phyloP scores from a whole-genome alignment of 2,888 invertebrate genomes.

The Spilarctia lutea region DNA sequence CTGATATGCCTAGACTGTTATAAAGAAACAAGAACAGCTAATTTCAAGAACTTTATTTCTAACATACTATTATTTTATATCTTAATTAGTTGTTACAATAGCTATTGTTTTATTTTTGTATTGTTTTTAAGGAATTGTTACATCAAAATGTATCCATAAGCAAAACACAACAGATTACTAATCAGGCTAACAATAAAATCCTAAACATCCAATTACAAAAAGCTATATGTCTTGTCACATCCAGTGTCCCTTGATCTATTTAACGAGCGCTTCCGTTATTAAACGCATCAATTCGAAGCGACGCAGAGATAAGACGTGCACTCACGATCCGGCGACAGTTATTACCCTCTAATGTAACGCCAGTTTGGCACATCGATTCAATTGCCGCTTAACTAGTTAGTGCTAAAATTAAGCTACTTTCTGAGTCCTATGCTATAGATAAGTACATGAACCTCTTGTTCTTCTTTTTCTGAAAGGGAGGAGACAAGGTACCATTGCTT shows the following conservation, averaged over 20 bases:
- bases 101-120: too few relatives aligned
- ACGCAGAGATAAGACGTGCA: conserved; percentile 75
- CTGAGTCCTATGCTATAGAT: background rate
- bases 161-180: background rate
- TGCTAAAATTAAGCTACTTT: conserved; percentile 42
- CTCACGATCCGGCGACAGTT: conserved; percentile 74
- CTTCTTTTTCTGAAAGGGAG: background rate
- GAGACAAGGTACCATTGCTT: background rate
- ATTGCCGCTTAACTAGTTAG: conserved; percentile 59
- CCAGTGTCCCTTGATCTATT: conserved; percentile 55
- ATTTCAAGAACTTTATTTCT: too few relatives aligned
- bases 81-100: too few relatives aligned
- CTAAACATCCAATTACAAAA: conserved; percentile 25
- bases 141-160: too few relatives aligned
- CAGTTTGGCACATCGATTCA: conserved; percentile 65
- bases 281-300: conserved; percentile 78
- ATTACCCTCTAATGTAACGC: conserved; percentile 73
- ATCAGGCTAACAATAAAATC: background rate
- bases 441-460: background rate
- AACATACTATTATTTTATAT: too few relatives aligned
- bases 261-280: conserved; percentile 74
- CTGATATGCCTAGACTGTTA: too few relatives aligned
- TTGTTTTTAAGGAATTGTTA: too few relatives aligned
- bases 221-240: conserved; percentile 42
- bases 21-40: too few relatives aligned